Evolutionary conservation across 2,113 vertebrate species (phyloP), one percentile per base, ranked within the genome.

Genomic region (Tricholaema leucomelas): DNA sequence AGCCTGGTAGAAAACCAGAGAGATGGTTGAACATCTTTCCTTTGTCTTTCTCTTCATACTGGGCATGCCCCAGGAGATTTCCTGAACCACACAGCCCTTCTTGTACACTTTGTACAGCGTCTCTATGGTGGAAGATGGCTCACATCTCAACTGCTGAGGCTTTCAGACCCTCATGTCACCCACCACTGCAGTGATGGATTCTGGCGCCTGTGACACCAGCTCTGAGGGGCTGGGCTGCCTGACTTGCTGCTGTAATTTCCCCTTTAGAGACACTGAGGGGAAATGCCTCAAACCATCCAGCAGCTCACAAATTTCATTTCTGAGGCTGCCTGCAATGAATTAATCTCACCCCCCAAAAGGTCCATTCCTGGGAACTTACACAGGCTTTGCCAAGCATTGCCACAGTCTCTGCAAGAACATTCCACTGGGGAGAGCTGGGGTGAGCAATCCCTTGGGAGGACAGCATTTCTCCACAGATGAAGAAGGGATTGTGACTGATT

Each of bases 11-110:
- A 67, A 83, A 83, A 83, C 61, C 94, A 90, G 83, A 28, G 73
- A 78, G 81, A 90, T 84, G 86, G 83, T 88, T 90, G 83, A 88
- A 78, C 31, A 80, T 82, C 85, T 92, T 91, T 67, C 46, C 72
- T 70, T 82, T 70, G 46, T 56, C 71, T 93, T 92, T 59, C 64
- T 61, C 64, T 80, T 2, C 0, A 66, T 89, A 64, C 91, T 87
- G 93, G 79, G 82, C n/a, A 2, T 33, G 15, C 44, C 74, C 67
- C 56, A 30, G 82, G 87, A 64, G 81, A 11, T 8, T 73, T 91
- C 42, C 42, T 18, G 17, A 16, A 44, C 16, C 42, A 44, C 42
- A 44, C 6, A 18, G 42, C 42, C 42, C 17, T 17, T 44, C 42
- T 18, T 18, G 16, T 44, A 18, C 42, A 44, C 16, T 63, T 63